Evolutionary conservation across 2,888 invertebrate species (phyloP).

Genomic region (Tolmerus cingulatus): DNA sequence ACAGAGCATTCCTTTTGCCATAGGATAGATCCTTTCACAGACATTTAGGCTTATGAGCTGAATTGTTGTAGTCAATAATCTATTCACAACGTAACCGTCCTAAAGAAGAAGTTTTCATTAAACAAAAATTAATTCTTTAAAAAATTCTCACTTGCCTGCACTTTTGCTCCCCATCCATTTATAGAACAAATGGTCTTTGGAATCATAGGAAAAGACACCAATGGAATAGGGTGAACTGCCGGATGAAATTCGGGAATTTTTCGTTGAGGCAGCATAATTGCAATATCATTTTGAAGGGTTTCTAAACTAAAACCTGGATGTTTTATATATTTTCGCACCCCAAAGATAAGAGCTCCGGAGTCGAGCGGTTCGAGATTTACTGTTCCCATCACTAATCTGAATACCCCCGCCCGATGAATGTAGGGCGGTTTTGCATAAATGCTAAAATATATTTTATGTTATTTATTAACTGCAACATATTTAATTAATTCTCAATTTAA

Average conservation of each 20-base stretch:
- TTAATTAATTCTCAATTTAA: neutral
- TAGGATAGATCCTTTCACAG: neutral
- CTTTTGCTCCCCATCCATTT: neutral
- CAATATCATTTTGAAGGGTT: neutral
- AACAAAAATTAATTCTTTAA: neutral
- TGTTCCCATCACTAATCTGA: slow-evolving; percentile 2
- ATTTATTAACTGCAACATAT: neutral
- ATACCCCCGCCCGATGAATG: neutral
- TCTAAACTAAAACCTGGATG: neutral
- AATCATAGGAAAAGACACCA: neutral
- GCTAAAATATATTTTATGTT: neutral
- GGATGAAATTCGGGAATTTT: slow-evolving; percentile 1
- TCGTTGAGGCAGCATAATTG: neutral
- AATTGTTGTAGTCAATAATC: neutral
- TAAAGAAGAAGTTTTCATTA: neutral
- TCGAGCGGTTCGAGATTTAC: neutral
- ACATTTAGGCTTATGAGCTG: neutral
- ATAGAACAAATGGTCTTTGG: neutral
- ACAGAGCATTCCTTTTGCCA: neutral
- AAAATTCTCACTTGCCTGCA: neutral
- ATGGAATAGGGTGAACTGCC: neutral
- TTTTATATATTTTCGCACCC: neutral
- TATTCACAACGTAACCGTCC: neutral
- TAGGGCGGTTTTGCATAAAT: neutral
- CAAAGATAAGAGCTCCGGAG: neutral